Evolutionary conservation across 2,797 vertebrate species (phyloP), one percentile per base, ranked within the genome.

Genomic region (Gila robusta): DNA sequence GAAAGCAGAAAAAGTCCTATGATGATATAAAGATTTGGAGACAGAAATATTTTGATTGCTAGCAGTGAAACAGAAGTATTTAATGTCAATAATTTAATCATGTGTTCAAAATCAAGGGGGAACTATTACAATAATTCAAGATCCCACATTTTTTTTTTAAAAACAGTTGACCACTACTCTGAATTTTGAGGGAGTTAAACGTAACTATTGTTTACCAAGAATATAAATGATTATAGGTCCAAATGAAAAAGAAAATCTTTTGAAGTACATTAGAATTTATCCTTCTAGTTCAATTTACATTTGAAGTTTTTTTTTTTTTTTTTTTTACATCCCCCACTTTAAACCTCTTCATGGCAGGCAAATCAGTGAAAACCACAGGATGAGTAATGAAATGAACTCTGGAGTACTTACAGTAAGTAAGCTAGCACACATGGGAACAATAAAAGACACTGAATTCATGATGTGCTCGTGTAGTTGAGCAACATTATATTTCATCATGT

Each of bases 381-480:
- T 39, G 28, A 56, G 66, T 39, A 39, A 71, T 80, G 39, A 23
- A 82, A 56, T 71, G 35, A 71, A 39, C 28, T 81, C 47, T 54
- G 32, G 12, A 4, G 19, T 39, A 52, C 47, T 26, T 70, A 81
- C 67, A 71, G 47, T 81, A 54, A 81, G 32, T 81, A 54, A 81
- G 32, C 28, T 17, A 26, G 66, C 28, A 81, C 79, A 77, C 37
- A 56, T n/a, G 49, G 49, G 19, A 76, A 54, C 5, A 54, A 54
- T 37, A 54, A 54, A 35, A 74, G 17, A 11, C 47, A 35, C 44
- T 52, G 1, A 32, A 52, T 19, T 19, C 28, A 35, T 76, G 47
- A 0, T 11, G 1, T 54, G 5, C 47, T 76, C 6, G 17, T 62
- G 23, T 26, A 16, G 21, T 79, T 66, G 59, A 35, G 62, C 26